phyloP scores from a whole-genome alignment of 1,140 invertebrate species.

The Drosophila burlai region DNA sequence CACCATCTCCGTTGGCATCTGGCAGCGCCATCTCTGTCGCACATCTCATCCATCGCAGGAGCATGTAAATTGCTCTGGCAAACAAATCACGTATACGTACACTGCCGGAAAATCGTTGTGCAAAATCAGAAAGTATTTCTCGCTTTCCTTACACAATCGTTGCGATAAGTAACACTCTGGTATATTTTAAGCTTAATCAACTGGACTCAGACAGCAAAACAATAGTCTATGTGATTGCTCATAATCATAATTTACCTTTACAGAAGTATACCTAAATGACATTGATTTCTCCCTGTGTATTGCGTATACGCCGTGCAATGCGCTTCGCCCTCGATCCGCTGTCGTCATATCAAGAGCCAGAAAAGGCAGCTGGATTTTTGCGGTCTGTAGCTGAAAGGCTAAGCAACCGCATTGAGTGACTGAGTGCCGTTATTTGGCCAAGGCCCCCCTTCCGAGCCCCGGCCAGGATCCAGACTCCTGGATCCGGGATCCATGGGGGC shows the following conservation, averaged over 20 bases:
- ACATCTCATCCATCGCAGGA: conserved; percentile 51
- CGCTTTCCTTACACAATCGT: not conserved
- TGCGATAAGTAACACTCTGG: no score
- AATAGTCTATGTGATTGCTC: not conserved
- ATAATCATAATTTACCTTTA: not conserved
- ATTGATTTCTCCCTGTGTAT: conserved; percentile 7
- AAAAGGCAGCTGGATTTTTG: conserved; percentile 72
- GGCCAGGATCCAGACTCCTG: conserved; percentile 9
- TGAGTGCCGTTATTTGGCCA: conserved; percentile 53
- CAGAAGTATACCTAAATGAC: no score
- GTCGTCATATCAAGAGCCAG: conserved; percentile 70
- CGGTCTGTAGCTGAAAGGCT: conserved; percentile 67
- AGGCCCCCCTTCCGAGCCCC: not conserved
- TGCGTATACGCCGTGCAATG: conserved; percentile 48
- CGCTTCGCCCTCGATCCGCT: conserved; percentile 28
- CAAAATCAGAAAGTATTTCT: not conserved
- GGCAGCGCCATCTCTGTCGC: conserved; percentile 34
- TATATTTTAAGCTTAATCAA: not conserved
- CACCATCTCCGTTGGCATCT: conserved; percentile 47
- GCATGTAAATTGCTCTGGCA: conserved; percentile 76
- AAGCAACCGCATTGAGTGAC: conserved; percentile 59
- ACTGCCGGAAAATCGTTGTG: not conserved
- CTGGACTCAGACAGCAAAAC: not conserved
- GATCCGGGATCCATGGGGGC: conserved; percentile 29
- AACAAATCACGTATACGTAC: conserved; percentile 72